Conservation (phyloP, 2,113 vertebrate genomes). For the Silurus glanis region DNA sequence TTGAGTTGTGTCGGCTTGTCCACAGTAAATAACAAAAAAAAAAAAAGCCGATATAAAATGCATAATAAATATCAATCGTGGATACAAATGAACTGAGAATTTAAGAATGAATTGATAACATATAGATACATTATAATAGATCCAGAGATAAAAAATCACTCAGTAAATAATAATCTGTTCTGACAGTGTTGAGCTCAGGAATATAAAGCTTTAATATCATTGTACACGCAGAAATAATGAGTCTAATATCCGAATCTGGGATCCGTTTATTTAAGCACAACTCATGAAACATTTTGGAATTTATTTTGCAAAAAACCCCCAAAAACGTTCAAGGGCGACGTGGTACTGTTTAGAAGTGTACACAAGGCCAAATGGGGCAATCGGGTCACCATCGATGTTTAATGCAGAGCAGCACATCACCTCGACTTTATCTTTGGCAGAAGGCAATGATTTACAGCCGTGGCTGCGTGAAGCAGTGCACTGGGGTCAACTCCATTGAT, state of each 20-base stretch:
- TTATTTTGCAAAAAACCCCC: neutral
- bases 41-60: too few species aligned
- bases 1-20: neutral
- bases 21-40: too few species aligned
- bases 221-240: neutral
- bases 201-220: neutral
- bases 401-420: neutral
- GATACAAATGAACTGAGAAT: too few species aligned
- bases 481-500: constrained; percentile 11
- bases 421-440: neutral
- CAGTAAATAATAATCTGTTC: neutral
- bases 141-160: neutral
- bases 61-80: too few species aligned
- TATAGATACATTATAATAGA: too few species aligned
- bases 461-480: neutral
- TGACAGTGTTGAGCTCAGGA: neutral
- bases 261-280: neutral
- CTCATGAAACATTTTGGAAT: neutral
- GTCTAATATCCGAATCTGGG: neutral
- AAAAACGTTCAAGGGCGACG: neutral
- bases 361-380: neutral
- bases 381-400: neutral
- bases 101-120: too few species aligned
- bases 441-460: constrained; percentile 31
- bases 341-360: neutral